phyloP scores from a whole-genome alignment of 2,797 vertebrate genomes.

The Bovichtus diacanthus region DNA sequence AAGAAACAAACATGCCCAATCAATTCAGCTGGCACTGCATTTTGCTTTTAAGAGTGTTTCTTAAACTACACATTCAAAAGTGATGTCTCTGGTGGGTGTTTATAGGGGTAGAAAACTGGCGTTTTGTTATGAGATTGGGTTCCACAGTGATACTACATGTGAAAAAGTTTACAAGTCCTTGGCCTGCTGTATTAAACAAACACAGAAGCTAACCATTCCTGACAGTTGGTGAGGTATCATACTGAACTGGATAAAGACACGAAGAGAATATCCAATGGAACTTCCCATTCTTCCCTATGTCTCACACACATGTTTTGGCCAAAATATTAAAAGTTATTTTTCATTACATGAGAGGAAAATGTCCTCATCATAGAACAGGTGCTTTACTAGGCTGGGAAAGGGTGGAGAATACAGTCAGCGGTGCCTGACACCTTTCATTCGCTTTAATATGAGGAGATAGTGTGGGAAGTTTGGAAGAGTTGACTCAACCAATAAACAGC shows the following conservation, averaged over 20 bases:
- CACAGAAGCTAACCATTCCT: conserved; percentile 65
- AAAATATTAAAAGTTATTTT: conserved; percentile 49
- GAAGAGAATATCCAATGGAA: conserved; percentile 53
- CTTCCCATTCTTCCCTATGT: conserved; percentile 33
- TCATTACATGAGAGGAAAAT: conserved; percentile 63
- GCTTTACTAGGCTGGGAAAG: conserved; percentile 52
- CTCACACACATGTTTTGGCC: conserved; percentile 40
- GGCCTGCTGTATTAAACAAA: conserved; percentile 54
- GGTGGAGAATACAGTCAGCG: conserved; percentile 44
- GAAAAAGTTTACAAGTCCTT: conserved; percentile 52
- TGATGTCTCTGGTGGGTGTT: conserved; percentile 34
- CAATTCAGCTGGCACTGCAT: conserved; percentile 25
- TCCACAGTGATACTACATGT: conserved; percentile 51
- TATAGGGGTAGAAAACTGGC: conserved; percentile 14
- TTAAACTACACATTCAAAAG: conserved; percentile 21
- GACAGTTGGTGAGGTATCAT: conserved; percentile 61
- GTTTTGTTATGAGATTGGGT: conserved; percentile 15
- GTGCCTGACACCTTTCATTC: conserved; percentile 62
- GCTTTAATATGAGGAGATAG: conserved; percentile 64
- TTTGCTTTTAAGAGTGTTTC: conserved; percentile 2
- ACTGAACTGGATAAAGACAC: conserved; percentile 51
- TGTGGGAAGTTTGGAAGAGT: conserved; percentile 62
- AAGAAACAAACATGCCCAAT: conserved; percentile 27
- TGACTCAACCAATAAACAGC: conserved; percentile 68
- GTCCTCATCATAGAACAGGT: conserved; percentile 68